Base-by-base conservation (phyloP, 2,888 invertebrate species). In the Scaptomyza cyrtandrae region DNA sequence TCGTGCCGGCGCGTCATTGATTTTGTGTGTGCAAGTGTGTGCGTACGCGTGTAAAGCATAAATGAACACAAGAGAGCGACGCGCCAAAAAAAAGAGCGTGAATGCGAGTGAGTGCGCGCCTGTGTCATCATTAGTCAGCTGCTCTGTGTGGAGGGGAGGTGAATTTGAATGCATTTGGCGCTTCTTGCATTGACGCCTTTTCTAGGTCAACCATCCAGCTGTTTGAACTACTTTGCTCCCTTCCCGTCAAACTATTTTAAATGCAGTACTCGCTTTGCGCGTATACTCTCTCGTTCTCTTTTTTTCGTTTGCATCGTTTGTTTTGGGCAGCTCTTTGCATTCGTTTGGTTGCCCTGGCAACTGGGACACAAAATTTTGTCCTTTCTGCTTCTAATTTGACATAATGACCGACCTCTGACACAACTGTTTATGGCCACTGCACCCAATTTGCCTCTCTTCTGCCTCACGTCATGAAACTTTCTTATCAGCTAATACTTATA, bases 181-280 rank as follows among this genome's bases (percentile, higher is more conserved):
- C 45, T 44, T 41, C 43, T 46, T 56, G 60, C 55, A 63, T 45
- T 71, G 16, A 43, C 16, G 33, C 48, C 37, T 46, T 73, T 75
- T 78, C 41, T 74, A 58, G 78, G 78, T 78, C 74, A 78, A 35
- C 16, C 19, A 24, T 41, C 41, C 74, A 75, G 74, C 74, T 78
- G 74, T 74, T 74, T 43, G 46, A 41, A 53, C 45, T 53, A 37
- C 53, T 54, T 14, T 10, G 1, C 19, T 29, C 24, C 16, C 24
- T 43, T 19, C 44, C 29, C 14, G 13, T 16, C 1, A 31, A 35
- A 19, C 35, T n/a, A 13, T 35, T 35, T 35, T n/a, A 10, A 63
- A n/a, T 64, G 48, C 63, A 53, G 29, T 53, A n/a, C 3, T 14
- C 24, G 16, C 27, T 4, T 50, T 1, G 24, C 31, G 16, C 35